A percentile compares a stretch with the other conserved stretches of the same genome.
These are phyloP conservation scores for Nephrotoma appendiculata DNA, from an alignment of 2,888 invertebrate species.

Conservation along the genomic window DNA sequence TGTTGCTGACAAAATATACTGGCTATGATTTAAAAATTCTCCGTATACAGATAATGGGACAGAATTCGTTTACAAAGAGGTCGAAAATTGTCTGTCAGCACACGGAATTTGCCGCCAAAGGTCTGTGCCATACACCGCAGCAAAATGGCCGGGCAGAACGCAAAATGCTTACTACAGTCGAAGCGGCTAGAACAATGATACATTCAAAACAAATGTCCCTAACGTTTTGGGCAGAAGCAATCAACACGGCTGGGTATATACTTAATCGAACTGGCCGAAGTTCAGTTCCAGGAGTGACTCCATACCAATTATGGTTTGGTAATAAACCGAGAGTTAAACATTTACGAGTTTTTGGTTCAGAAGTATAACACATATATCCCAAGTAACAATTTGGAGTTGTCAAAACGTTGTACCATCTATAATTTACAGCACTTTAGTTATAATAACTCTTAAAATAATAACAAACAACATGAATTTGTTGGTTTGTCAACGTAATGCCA, in stretches of 20 bases:
- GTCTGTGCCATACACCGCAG: slow-evolving; percentile 12
- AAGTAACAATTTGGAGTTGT: too few relatives aligned
- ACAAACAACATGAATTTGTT: too few relatives aligned
- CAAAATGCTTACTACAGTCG: neutral
- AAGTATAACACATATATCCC: too few relatives aligned
- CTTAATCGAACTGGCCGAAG: too few relatives aligned
- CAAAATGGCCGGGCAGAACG: slow-evolving; percentile 10
- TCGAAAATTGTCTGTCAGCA: slow-evolving; percentile 6
- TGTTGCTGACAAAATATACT: neutral
- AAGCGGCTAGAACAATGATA: slow-evolving; percentile 11
- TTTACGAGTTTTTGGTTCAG: slow-evolving; percentile 15
- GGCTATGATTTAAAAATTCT: slow-evolving; percentile 5
- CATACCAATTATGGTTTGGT: slow-evolving; percentile 14
- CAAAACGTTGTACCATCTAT: too few relatives aligned
- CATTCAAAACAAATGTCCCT: slow-evolving; percentile 14
- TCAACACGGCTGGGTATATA: slow-evolving; percentile 19
- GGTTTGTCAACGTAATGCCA: too few relatives aligned
- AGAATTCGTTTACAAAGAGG: slow-evolving; percentile 8
- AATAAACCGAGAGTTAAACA: slow-evolving; percentile 12
- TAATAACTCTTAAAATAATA: too few relatives aligned
- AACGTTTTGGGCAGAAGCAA: slow-evolving; percentile 18
- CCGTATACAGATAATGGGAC: neutral
- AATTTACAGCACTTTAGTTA: too few relatives aligned
- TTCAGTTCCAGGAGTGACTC: slow-evolving; percentile 11
- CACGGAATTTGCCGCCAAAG: slow-evolving; percentile 10